phyloP scores from a whole-genome alignment of 2,113 vertebrate species.

The Platycercus adscitus region DNA sequence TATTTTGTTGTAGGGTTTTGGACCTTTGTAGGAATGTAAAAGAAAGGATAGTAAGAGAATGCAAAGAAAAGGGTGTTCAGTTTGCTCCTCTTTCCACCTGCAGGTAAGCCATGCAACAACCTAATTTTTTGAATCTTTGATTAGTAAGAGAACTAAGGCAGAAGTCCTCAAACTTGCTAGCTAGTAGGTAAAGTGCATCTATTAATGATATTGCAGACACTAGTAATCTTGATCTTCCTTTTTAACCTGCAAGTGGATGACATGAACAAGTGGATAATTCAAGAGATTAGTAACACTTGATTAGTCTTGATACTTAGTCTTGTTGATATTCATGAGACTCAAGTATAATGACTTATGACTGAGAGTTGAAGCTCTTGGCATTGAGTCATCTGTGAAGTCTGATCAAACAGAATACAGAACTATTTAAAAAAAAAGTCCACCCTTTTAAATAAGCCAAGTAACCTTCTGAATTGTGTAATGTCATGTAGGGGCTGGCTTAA shows the following conservation, averaged over 20 bases:
- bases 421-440: neutral
- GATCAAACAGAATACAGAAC: neutral
- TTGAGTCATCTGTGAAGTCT: conserved; percentile 40
- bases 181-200: neutral
- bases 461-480: conserved; percentile 4
- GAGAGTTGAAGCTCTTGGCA: conserved; percentile 68
- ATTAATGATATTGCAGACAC: neutral
- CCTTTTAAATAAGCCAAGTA: neutral
- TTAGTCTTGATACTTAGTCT: conserved; percentile 78
- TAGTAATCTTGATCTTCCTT: neutral
- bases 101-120: conserved; percentile 82
- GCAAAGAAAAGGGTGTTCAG: conserved; percentile 96
- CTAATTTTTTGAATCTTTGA: neutral
- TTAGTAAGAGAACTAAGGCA: neutral
- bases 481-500: conserved; percentile 38
- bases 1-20: conserved; percentile 84
- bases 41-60: conserved; percentile 90
- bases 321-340: conserved; percentile 33
- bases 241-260: neutral
- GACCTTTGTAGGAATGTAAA: conserved; percentile 98
- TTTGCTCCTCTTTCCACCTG: conserved; percentile 92
- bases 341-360: conserved; percentile 74
- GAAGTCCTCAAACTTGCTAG: neutral
- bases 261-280: conserved; percentile 42
- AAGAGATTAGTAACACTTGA: conserved; percentile 66